Conservation (phyloP, 1,140 invertebrate genomes). For the Caenorhabditis remanei region DNA sequence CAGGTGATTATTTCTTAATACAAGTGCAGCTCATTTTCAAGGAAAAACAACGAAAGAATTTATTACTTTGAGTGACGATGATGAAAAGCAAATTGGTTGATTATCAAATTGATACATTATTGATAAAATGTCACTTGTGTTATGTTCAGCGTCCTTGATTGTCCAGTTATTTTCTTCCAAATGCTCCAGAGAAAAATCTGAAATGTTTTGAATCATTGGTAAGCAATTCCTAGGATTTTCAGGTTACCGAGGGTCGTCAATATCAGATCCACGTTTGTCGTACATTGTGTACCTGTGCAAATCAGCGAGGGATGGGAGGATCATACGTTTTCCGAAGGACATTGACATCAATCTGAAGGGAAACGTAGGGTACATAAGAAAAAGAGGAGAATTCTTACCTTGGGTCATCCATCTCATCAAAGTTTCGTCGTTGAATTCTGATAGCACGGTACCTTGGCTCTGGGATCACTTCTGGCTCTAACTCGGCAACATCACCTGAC, state of each 20-base stretch:
- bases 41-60: constrained; percentile 31
- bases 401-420: constrained; percentile 39
- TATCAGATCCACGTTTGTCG: constrained; percentile 53
- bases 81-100: background rate
- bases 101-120: constrained; percentile 28
- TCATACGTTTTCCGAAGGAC: constrained; percentile 43
- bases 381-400: background rate
- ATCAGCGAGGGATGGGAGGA: constrained; percentile 28
- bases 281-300: constrained; percentile 55
- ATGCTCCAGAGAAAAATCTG: constrained; percentile 49
- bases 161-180: constrained; percentile 17
- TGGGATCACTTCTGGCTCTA: constrained; percentile 8
- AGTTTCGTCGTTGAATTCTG: constrained; percentile 44
- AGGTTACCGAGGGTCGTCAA: constrained; percentile 25
- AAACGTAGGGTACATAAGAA: background rate
- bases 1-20: background rate
- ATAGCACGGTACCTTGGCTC: background rate
- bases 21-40: background rate
- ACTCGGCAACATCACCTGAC: background rate
- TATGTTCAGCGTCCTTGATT: background rate
- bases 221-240: background rate
- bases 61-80: constrained; percentile 46
- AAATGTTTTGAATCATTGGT: background rate
- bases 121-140: constrained; percentile 4
- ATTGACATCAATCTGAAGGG: constrained; percentile 28